These are phyloP conservation scores for Pithys albifrons DNA, from an alignment of 2,113 vertebrate species.

Conservation along the genomic window DNA sequence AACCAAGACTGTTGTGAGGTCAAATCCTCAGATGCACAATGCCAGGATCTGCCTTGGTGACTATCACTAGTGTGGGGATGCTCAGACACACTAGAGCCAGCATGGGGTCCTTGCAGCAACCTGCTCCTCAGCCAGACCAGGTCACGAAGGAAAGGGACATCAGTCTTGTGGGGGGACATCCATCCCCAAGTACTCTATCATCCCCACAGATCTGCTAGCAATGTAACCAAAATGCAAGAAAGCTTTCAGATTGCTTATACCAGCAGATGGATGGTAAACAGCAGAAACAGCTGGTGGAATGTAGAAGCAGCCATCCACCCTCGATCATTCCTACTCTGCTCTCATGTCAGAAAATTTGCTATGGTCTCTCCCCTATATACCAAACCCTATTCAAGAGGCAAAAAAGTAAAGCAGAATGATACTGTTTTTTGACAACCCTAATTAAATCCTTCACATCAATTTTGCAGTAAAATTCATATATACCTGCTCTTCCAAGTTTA, in stretches of 20 bases:
- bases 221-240: not conserved
- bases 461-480: not conserved
- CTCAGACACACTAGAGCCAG: not conserved
- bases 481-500: not conserved
- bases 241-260: not conserved
- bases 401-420: not conserved
- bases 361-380: not conserved
- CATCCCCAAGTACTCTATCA: not conserved
- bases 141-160: not conserved
- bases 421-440: not conserved
- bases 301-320: not conserved
- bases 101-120: not conserved
- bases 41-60: not conserved
- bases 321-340: not conserved
- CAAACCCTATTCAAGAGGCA: not conserved
- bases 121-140: not conserved
- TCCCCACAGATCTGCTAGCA: not conserved
- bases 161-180: not conserved
- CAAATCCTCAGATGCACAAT: not conserved
- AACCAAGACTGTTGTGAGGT: not conserved
- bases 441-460: not conserved
- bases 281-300: not conserved
- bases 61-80: not conserved
- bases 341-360: not conserved
- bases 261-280: not conserved